Evolutionary conservation across 1,140 invertebrate species (phyloP).

Genomic region (Drosophila ohnishii): DNA sequence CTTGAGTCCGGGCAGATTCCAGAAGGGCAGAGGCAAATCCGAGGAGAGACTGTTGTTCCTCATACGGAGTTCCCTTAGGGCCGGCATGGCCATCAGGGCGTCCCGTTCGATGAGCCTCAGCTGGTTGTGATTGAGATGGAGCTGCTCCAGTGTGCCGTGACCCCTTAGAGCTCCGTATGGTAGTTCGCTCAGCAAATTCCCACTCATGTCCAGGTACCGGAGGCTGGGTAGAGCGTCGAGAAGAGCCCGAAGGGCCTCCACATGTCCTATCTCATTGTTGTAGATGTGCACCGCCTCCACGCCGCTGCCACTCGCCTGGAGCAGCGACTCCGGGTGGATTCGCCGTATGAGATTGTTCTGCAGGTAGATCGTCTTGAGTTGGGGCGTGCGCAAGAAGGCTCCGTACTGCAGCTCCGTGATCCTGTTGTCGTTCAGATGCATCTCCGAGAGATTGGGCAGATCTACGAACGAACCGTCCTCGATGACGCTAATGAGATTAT

Average conservation of each 20-base stretch:
- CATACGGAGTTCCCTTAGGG: constrained; percentile 90
- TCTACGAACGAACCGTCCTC: constrained; percentile 92
- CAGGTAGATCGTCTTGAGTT: constrained; percentile 88
- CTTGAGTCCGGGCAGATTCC: constrained; percentile 91
- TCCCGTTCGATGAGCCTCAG: constrained; percentile 89
- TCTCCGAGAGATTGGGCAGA: constrained; percentile 87
- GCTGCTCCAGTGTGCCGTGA: constrained; percentile 90
- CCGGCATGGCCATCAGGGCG: constrained; percentile 91
- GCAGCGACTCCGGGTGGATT: constrained; percentile 91
- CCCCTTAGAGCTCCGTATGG: constrained; percentile 89
- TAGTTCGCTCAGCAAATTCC: constrained; percentile 89
- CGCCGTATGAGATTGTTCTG: constrained; percentile 90
- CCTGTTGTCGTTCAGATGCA: constrained; percentile 89
- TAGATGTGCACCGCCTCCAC: constrained; percentile 90
- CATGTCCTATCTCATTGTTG: constrained; percentile 89
- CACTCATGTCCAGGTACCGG: constrained; percentile 89
- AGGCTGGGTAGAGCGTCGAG: constrained; percentile 90
- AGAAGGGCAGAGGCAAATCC: constrained; percentile 87
- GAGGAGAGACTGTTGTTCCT: constrained; percentile 90
- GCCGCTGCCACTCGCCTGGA: constrained; percentile 87
- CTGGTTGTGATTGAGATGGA: constrained; percentile 91
- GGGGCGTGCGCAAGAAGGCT: constrained; percentile 90
- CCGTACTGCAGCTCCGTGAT: constrained; percentile 90
- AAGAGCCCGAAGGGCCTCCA: constrained; percentile 88
- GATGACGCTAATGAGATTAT: constrained; percentile 88